These are phyloP conservation scores for Deroptyus accipitrinus DNA, from an alignment of 2,113 vertebrate genomes.

Conservation along the genomic window DNA sequence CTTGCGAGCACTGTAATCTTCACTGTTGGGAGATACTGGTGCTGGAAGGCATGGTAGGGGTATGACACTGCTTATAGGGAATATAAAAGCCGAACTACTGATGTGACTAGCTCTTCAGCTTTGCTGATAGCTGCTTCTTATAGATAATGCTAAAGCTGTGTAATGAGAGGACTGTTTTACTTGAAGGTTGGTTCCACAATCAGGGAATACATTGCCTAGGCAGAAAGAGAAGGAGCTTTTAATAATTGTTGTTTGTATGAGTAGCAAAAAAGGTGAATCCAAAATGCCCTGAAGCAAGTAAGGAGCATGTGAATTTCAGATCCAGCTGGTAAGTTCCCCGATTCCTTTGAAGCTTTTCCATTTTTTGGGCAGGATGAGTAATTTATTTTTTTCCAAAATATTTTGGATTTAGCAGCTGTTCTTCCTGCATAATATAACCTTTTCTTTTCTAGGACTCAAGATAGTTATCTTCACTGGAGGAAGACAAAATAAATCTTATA, in stretches of 20 bases:
- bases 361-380: background rate
- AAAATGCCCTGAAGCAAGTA: background rate
- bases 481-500: background rate
- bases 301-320: background rate
- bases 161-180: background rate
- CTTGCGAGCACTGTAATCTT: background rate
- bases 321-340: background rate
- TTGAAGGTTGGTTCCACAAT: background rate
- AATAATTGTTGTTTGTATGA: background rate
- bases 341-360: background rate
- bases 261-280: background rate
- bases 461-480: background rate
- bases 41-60: background rate
- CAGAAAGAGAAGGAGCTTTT: background rate
- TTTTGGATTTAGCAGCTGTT: slow-evolving; percentile 5
- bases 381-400: background rate
- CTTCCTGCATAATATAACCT: background rate
- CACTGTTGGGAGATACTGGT: background rate
- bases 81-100: background rate
- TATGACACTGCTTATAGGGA: background rate
- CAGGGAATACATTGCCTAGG: background rate
- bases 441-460: background rate
- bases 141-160: background rate
- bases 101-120: background rate
- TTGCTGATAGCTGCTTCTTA: background rate